Base-by-base conservation (phyloP, 2,888 invertebrate genomes). In the Tachina grossa region DNA sequence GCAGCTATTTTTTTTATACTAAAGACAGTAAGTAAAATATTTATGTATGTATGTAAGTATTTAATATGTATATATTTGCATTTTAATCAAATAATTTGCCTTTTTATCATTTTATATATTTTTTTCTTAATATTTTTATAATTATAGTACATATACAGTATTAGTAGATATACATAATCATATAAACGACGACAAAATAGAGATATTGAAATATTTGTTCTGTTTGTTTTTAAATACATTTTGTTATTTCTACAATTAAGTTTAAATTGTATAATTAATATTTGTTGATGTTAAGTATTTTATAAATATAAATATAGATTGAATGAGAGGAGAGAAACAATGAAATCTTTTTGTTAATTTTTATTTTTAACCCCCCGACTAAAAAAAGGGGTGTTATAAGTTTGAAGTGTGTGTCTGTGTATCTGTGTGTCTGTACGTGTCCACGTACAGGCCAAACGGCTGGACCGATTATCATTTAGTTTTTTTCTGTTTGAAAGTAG, bases 121-220 rank as follows among this genome's bases (percentile, higher is more conserved):
- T 43, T 45, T 79, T 69, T 57, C 51, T 43, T 43, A 55, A 71
- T 75, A 14, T 49, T 69, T 55, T 69, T 57, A 45, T 80, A 61
- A 81, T 81, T 74, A 80, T 66, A 57, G 39, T 81, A 61, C n/a
- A n/a, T n/a, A n/a, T n/a, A n/a, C 43, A 69, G 49, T 69, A 31
- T n/a, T 31, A 31, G 31, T 31, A 59, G 51, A 63, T 55, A 22
- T 41, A 68, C 55, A 72, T 59, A 59, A 39, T 61, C 16, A 85
- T 85, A 78, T 82, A 85, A 83, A 85, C 83, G 83, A 85, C 85
- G 85, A 85, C 83, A 85, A 85, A 85, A 83, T 80, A 85, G 84
- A 78, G 65, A 63, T 74, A 69, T 74, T 78, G 74, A 75, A 71
- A 77, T 55, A 51, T 76, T 78, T 77, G 11, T 78, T 61, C 31